A percentile compares a stretch with the other conserved stretches of the same genome.
Conservation (phyloP, 2,797 vertebrate species). For the Onychomys leucogaster region DNA sequence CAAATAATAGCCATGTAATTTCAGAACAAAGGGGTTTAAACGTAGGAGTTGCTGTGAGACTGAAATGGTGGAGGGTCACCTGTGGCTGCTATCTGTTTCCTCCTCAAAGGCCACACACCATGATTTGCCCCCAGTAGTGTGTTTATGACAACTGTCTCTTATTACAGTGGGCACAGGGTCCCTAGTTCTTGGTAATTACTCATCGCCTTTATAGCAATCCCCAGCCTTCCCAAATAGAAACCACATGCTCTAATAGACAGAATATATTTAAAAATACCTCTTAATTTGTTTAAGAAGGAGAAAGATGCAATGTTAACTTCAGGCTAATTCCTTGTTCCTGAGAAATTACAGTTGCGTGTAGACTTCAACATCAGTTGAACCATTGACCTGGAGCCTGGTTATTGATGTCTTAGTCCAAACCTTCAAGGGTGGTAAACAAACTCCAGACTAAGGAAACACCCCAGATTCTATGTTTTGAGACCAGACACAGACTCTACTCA, state of each 20-base stretch:
- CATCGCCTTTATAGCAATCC: conserved; percentile 86
- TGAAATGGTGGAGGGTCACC: conserved; percentile 85
- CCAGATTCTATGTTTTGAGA: conserved; percentile 25
- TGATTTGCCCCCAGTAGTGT: conserved; percentile 87
- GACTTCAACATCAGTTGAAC: conserved; percentile 74
- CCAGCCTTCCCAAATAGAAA: conserved; percentile 96
- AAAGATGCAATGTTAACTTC: conserved; percentile 94
- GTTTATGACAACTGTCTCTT: conserved; percentile 92
- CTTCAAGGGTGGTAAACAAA: conserved; percentile 82
- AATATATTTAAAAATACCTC: conserved; percentile 89
- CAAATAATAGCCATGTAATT: conserved; percentile 83
- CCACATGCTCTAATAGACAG: conserved; percentile 94
- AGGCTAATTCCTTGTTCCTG: conserved; percentile 91
- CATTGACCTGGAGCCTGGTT: conserved; percentile 71
- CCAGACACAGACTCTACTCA: conserved; percentile 9
- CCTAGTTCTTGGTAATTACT: conserved; percentile 90
- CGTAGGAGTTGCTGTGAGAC: conserved; percentile 81
- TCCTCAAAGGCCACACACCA: conserved; percentile 90
- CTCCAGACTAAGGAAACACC: conserved; percentile 66
- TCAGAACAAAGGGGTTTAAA: conserved; percentile 86
- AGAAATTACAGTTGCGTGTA: conserved; percentile 80
- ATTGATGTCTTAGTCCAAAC: conserved; percentile 70
- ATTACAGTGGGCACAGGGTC: conserved; percentile 90
- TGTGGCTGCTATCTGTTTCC: conserved; percentile 89
- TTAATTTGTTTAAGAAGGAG: conserved; percentile 98